A percentile compares a stretch with the other conserved stretches of the same genome.
Evolutionary conservation across 2,113 vertebrate species (phyloP).

Genomic region (Labeo rohita): DNA sequence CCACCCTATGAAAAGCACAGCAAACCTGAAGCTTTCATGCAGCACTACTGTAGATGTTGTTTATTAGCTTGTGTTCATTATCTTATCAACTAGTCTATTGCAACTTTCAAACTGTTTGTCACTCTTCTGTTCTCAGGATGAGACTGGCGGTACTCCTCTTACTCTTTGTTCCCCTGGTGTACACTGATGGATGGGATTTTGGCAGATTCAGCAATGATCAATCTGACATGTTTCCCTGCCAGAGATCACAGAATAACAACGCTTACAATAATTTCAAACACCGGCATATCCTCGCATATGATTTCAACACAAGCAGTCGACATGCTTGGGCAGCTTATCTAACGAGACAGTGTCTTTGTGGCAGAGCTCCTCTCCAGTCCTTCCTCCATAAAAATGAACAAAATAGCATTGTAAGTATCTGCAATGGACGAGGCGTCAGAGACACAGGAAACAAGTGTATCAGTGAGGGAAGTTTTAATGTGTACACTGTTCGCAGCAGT

Average conservation of each 20-base stretch:
- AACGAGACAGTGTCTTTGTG: accelerated
- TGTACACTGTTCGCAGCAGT: too few species aligned
- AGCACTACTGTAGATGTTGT: too few species aligned
- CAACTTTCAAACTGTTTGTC: background rate
- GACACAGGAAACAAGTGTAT: too few species aligned
- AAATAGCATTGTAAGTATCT: background rate
- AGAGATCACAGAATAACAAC: background rate
- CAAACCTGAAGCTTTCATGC: too few species aligned
- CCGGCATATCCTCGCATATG: background rate
- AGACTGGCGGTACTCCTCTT: background rate
- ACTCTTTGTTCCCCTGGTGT: background rate
- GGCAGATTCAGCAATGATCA: too few species aligned
- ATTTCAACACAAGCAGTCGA: background rate
- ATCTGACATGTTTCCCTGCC: too few species aligned
- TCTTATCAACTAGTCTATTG: background rate
- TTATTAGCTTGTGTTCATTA: too few species aligned
- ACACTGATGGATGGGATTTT: too few species aligned
- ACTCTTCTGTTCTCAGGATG: background rate
- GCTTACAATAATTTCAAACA: accelerated
- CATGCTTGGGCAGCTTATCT: background rate
- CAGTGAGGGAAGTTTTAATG: too few species aligned
- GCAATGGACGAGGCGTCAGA: too few species aligned
- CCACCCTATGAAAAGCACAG: too few species aligned
- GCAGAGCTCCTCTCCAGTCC: background rate
- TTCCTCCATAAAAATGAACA: accelerated